A percentile compares a stretch with the other conserved stretches of the same genome.
These are phyloP conservation scores for Drosophila nasuta DNA, from an alignment of 1,140 invertebrate genomes.

Conservation along the genomic window DNA sequence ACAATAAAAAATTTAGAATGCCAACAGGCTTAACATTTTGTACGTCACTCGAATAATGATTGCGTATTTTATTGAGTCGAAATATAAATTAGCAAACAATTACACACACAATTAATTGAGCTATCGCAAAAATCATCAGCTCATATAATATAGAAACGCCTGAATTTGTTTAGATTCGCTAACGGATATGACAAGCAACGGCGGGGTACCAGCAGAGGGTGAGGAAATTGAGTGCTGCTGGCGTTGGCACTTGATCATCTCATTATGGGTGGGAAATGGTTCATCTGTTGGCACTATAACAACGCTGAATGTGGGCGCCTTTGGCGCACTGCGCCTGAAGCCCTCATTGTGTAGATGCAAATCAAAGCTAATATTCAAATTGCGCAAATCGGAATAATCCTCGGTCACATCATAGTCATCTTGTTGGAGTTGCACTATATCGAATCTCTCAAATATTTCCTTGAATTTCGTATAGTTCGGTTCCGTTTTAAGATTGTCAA, in stretches of 20 bases:
- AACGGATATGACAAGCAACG: constrained; percentile 71
- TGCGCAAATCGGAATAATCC: not conserved
- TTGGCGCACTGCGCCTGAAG: constrained; percentile 66
- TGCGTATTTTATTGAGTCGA: constrained; percentile 21
- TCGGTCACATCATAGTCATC: constrained; percentile 1
- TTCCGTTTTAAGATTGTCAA: constrained; percentile 64
- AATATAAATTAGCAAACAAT: constrained; percentile 23
- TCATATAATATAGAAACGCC: constrained; percentile 80
- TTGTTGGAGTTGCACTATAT: constrained; percentile 59
- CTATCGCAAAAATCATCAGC: constrained; percentile 50
- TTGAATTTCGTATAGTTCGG: constrained; percentile 50
- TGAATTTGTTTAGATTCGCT: constrained; percentile 83
- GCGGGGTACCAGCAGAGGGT: constrained; percentile 28
- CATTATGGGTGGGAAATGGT: constrained; percentile 63
- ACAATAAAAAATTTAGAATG: constrained; percentile 18
- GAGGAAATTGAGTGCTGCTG: constrained; percentile 13
- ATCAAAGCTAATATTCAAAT: constrained; percentile 71
- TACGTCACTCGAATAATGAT: constrained; percentile 23
- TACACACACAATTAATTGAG: constrained; percentile 47
- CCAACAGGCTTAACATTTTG: not conserved
- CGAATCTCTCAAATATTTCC: constrained; percentile 63
- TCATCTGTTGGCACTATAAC: constrained; percentile 55
- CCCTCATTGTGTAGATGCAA: constrained; percentile 75
- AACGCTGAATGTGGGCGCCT: constrained; percentile 64
- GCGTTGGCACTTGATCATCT: constrained; percentile 55